phyloP scores from a whole-genome alignment of 2,113 vertebrate genomes.

The Tachysurus vachellii region DNA sequence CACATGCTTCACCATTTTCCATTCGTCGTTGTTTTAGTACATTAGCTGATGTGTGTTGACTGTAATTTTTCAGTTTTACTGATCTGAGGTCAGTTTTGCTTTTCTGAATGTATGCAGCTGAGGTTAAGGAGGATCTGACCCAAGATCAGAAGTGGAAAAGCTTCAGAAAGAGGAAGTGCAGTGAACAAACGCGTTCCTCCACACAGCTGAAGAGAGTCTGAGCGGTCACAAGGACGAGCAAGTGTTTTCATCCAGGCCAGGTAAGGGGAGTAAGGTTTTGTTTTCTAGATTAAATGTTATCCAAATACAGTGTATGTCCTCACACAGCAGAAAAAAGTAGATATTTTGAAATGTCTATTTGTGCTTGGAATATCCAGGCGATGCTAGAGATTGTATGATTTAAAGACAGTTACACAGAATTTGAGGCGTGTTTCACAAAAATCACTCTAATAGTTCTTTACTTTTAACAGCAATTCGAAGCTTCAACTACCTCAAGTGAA shows the following conservation, averaged over 20 bases:
- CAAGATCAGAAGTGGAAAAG: neutral
- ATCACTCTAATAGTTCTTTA: neutral
- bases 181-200: neutral
- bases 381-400: neutral
- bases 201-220: neutral
- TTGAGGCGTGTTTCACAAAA: neutral
- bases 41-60: neutral
- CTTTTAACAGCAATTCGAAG: too few relatives aligned
- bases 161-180: constrained; percentile 30
- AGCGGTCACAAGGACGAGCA: neutral
- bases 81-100: neutral
- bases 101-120: neutral
- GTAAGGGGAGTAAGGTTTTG: neutral
- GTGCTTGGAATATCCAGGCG: neutral
- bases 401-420: neutral
- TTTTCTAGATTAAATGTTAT: neutral
- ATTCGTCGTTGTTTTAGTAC: neutral
- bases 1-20: neutral
- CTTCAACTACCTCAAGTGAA: neutral
- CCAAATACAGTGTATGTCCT: neutral
- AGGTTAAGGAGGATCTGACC: neutral
- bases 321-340: neutral
- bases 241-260: neutral
- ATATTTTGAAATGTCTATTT: neutral
- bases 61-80: neutral